Evolutionary conservation across 2,113 vertebrate species (phyloP), one percentile per base, ranked within the genome.

Genomic region (Heliornis fulica): DNA sequence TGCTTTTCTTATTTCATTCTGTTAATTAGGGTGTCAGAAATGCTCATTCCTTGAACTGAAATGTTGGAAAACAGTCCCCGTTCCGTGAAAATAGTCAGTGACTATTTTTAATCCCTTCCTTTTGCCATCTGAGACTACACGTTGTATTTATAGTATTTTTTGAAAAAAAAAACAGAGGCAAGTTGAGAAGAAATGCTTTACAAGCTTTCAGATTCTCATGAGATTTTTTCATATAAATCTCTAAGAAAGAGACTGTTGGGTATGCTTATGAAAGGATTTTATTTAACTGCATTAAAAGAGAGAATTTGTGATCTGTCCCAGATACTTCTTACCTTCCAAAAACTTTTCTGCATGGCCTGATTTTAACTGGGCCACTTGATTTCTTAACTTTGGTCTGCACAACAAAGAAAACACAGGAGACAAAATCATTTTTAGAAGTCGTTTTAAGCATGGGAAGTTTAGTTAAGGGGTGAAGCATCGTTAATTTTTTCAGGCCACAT

Each of bases 401-500:
- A 53, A 38, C 79, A 78, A 95, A 83, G 43, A 88, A 90, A 83
- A 48, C 64, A 48, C 32, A 54, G 38, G 71, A 60, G 68, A 90
- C 18, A 70, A 60, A 83, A 92, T 60, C 1, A 32, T 63, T 89
- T 80, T 71, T 69, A 56, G 82, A 60, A 83, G 40, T 5, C 17
- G 8, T 70, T 87, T 71, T 45, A 38, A 81, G 56, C 68, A 34
- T 23, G 22, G 34, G 46, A 61, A 76, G 21, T 68, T 91, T 70
- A 91, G 50, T 79, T 85, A 68, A 53, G 77, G 16, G 16, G 45
- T 75, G 61, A 89, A 86, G 86, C 76, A 57, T 81, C 94, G 76
- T 94, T 93, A 93, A 91, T 78, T 96, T 96, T 93, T 87, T 89
- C 89, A 87, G 31, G 21, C 36, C 23, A 13, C 53, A 69, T 57